These are phyloP conservation scores for Poecilobothrus nobilitatus DNA, from an alignment of 2,888 invertebrate species.

Conservation along the genomic window DNA sequence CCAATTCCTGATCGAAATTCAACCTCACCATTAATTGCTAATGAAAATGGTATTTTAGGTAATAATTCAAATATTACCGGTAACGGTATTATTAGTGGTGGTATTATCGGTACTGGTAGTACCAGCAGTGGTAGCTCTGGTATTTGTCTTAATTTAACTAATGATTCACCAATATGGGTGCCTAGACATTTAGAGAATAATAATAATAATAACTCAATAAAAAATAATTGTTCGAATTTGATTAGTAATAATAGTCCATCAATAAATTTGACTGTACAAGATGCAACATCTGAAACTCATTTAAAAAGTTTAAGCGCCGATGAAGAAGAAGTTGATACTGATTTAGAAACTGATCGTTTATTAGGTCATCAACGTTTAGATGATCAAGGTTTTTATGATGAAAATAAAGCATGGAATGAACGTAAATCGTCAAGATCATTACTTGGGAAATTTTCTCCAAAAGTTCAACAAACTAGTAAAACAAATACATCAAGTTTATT, in stretches of 20 bases:
- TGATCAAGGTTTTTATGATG: slow-evolving; percentile 85
- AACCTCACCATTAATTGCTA: slow-evolving; percentile 41
- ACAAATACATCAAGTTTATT: slow-evolving; percentile 31
- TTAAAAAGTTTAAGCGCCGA: slow-evolving; percentile 58
- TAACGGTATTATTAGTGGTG: neutral
- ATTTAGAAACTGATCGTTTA: slow-evolving; percentile 92
- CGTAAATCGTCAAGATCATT: slow-evolving; percentile 37
- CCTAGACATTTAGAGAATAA: slow-evolving; percentile 49
- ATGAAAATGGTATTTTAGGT: neutral
- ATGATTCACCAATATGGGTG: slow-evolving; percentile 60
- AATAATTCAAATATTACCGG: neutral
- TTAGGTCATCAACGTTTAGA: slow-evolving; percentile 91
- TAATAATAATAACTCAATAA: slow-evolving; percentile 15
- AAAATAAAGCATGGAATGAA: slow-evolving; percentile 49
- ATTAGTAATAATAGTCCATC: slow-evolving; percentile 13
- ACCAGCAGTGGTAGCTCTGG: neutral
- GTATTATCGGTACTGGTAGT: too few species aligned
- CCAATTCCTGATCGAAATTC: slow-evolving; percentile 34
- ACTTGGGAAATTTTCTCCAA: slow-evolving; percentile 41
- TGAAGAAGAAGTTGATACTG: slow-evolving; percentile 87
- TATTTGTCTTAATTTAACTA: slow-evolving; percentile 26
- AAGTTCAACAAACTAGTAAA: slow-evolving; percentile 35
- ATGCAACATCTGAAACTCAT: slow-evolving; percentile 46
- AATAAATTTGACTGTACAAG: slow-evolving; percentile 27
- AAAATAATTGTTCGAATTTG: slow-evolving; percentile 27